Base-by-base conservation (phyloP, 2,888 invertebrate species). In the Fragum fragum region DNA sequence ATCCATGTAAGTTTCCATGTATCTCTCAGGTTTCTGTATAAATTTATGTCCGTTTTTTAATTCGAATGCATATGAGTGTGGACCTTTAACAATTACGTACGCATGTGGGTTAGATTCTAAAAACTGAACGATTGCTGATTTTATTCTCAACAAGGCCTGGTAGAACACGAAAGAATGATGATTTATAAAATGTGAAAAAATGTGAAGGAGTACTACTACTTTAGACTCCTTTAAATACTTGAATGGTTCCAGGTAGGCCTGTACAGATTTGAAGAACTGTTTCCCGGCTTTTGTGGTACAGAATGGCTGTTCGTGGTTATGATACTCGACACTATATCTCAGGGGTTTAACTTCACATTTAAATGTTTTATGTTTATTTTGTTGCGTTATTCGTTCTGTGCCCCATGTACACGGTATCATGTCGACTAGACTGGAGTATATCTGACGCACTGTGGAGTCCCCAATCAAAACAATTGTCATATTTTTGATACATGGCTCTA, bases 121-220 rank as follows among this genome's bases (percentile, higher is more conserved):
- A 29, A 83, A 42, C 18, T 29, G 29, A 29, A 53, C 21, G 5
- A 83, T 63, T n/a, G 73, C 79, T 6, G 63, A 47, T 57, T 69
- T 76, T 16, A 79, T 70, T 29, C 36, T 42, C 52, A 73, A 47
- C 26, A 83, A 61, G 18, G 66, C 61, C 1, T 74, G 59, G 28
- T 69, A 76, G 57, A 83, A 83, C 1, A 74, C 79, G 28, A 63
- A 71, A 1, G 83, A 83, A 66, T 83, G 83, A 52, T 79, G 53
- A 21, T 78, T 75, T 2, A 83, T 32, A 5, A 73, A 52, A 79
- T 83, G 83, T 6, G 79, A 76, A 29, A 71, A 83, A 11, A 70
- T 42, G 52, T 61, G 61, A 61, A 32, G 5, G 1, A 61, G 18
- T 11, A 61, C 32, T 16, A 61, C 32, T 3, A 61, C n/a, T 32